A percentile compares a stretch with the other conserved stretches of the same genome.
These are phyloP conservation scores for Epinotia demarniana DNA, from an alignment of 2,888 invertebrate genomes.

Conservation along the genomic window DNA sequence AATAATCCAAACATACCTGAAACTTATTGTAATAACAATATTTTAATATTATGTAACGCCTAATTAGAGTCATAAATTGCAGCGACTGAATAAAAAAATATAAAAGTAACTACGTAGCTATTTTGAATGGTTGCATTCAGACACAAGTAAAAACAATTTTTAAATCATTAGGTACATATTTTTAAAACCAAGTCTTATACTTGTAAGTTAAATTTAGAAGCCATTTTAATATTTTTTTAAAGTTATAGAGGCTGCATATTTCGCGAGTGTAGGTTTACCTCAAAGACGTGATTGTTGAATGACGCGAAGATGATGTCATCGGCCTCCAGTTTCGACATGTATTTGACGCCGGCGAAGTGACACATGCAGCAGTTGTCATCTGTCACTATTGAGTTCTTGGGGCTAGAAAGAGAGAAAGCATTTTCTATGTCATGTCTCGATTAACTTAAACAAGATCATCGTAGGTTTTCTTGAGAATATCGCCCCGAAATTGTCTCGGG, in stretches of 20 bases:
- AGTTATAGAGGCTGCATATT: not conserved
- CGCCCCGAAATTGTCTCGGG: no score
- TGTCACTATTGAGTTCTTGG: conserved; percentile 87
- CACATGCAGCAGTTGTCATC: conserved; percentile 96
- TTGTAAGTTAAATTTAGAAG: not conserved
- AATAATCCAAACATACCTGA: no score
- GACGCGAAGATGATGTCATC: conserved; percentile 94
- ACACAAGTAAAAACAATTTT: not conserved
- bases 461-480: no score
- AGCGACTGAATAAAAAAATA: no score
- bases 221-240: no score
- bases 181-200: no score
- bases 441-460: not conserved
- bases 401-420: conserved; percentile 60
- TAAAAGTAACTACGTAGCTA: no score
- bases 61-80: no score
- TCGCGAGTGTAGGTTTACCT: conserved; percentile 77
- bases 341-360: conserved; percentile 92
- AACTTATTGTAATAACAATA: no score
- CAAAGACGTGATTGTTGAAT: conserved; percentile 93
- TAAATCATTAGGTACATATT: not conserved
- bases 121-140: not conserved
- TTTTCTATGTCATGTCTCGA: not conserved
- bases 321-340: conserved; percentile 89
- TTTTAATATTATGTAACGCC: no score